Base-by-base conservation (phyloP, 2,888 invertebrate species). In the Drosophila formosana region DNA sequence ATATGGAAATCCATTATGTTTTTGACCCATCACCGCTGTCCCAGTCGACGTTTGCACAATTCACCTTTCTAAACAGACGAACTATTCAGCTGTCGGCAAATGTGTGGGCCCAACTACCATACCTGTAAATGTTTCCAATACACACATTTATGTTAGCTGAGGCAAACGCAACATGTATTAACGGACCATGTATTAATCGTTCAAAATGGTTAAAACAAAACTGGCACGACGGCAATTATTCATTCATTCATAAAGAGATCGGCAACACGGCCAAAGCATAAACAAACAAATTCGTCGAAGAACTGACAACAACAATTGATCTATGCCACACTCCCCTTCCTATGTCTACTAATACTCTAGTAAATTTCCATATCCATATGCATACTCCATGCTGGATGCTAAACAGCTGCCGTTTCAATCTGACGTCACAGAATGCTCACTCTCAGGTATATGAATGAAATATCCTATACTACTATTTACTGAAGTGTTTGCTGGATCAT, bases 191-290 rank as follows among this genome's bases (percentile, higher is more conserved):
- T 65, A 80, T 70, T 83, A 83, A 88, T 85, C 73, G 71, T 86
- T 85, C 78, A 78, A 82, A 73, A 72, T 67, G 70, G 49, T 43
- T 51, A 52, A 63, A 57, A 71, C 72, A 68, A 67, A 74, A 50
- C 72, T 69, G 72, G 49, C 75, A 66, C 74, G 75, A 75, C 75
- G 70, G 75, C 78, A 87, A 84, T 88, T 80, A 87, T 76, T 87
- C 86, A 89, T 86, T 86, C 86, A 86, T 87, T 86, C 87, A 86
- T 88, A 86, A 88, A 71, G 81, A 80, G 79, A 81, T 82, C 88
- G 72, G 70, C 68, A 63, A 78, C 60, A 68, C 62, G 62, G 58
- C 46, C 51, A 58, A 61, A 68, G 66, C 63, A 83, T 84, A 86
- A 88, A 88, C 75, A 88, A 86, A 83, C 88, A 88, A 85, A 75